Evolutionary conservation across 2,888 invertebrate species (phyloP), one percentile per base, ranked within the genome.

Genomic region (Allolobophora icterica): DNA sequence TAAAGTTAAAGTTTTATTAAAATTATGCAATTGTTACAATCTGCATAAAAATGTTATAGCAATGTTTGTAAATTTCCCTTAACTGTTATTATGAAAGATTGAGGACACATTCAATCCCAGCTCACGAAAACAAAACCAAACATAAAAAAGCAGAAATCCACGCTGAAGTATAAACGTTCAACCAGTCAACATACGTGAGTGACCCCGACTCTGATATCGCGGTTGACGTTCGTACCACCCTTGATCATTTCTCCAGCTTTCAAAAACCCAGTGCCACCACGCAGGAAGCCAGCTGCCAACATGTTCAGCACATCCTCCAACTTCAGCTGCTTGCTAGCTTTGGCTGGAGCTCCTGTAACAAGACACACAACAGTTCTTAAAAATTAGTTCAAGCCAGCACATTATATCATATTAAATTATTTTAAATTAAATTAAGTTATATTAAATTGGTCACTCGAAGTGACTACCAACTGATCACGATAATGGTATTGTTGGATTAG

Each of bases 191-290:
- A 97, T 96, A 98, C 98, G 96, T 99, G 98, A 11, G 99, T 99
- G 0, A 99, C 98, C 92, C 99, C 99, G 91, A 99, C 98, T 93
- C 99, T 96, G 91, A 99, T 98, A 96, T 99, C 99, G 92, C 98
- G 96, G 95, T 98, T 98, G 0, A 99, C 97, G 19, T 98, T 97
- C 0, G 98, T 98, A 93, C 97, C 97, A 11, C 98, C 98, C 96
- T 99, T 99, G 93, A 99, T 99, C 94, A 99, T 98, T 96, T 99
- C 99, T 96, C 99, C 99, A 30, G 97, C 97, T 95, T 99, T 99
- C 40, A 99, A 96, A 95, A 99, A 99, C 34, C 95, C 95, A 0
- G 98, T 98, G 30, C 99, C 99, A 0, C 99, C 99, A 92, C 98
- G 96, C 11, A 99, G 95, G 96, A 99, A 99, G 21, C 99, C 99